Conservation (phyloP, 2,113 vertebrate genomes). For the Amia ocellicauda region DNA sequence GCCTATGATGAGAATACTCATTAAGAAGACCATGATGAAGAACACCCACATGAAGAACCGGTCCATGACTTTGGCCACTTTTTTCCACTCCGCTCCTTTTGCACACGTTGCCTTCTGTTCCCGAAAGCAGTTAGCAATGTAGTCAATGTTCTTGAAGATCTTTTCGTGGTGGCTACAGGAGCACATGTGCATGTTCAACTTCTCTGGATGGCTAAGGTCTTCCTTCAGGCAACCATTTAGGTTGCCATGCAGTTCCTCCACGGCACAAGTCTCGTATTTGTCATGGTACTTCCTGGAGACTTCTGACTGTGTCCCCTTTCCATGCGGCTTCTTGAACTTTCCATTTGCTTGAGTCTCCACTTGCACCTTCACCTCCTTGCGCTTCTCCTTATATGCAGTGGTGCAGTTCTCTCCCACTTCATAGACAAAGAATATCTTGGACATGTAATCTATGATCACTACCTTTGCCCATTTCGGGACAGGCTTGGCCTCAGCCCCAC, state of each 20-base stretch:
- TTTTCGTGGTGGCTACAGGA: conserved; percentile 70
- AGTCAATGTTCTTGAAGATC: conserved; percentile 81
- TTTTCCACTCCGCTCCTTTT: conserved; percentile 94
- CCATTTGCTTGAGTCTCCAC: conserved; percentile 17
- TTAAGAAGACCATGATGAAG: conserved; percentile 95
- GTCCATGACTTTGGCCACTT: conserved; percentile 96
- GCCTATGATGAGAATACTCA: conserved; percentile 89
- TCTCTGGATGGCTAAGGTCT: conserved; percentile 33
- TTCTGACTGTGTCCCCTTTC: conserved; percentile 4
- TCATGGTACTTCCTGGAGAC: conserved; percentile 25
- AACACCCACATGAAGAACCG: conserved; percentile 99
- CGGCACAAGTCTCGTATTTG: conserved; percentile 41
- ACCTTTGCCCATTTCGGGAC: conserved; percentile 92
- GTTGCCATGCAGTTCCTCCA: conserved; percentile 49
- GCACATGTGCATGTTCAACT: conserved; percentile 15
- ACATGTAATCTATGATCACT: conserved; percentile 94
- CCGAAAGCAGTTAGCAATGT: conserved; percentile 86
- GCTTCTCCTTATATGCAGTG: conserved; percentile 31
- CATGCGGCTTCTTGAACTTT: conserved; percentile 10
- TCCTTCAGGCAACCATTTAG: conserved; percentile 46
- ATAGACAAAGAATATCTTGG: conserved; percentile 90
- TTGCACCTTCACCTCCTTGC: conserved; percentile 25
- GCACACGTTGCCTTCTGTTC: conserved; percentile 83
- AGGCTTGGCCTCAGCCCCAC: conserved; percentile 88
- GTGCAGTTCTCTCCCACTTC: conserved; percentile 94